Evolutionary conservation across 2,113 vertebrate species (phyloP), one percentile per base, ranked within the genome.

Genomic region (Phodopus roborovskii): DNA sequence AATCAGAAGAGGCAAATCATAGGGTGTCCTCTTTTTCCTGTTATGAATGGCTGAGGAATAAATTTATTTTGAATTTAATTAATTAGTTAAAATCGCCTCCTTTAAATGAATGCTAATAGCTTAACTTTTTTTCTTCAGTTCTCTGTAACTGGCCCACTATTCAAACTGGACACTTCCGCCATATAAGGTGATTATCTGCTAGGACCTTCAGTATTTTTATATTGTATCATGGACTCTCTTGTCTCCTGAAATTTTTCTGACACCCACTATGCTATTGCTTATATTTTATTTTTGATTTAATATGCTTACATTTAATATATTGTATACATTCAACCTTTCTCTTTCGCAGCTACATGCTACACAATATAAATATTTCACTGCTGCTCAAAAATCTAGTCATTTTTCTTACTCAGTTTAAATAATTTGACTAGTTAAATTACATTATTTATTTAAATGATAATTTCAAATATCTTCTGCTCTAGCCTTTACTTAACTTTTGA

Each of bases 401-500:
- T 85, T 66, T 84, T 77, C 58, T 30, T 4, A 73, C 68, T 87
- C 39, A 28, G 11, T 28, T 86, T 73, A 70, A 70, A 70, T 70
- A 71, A 71, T n/a, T 70, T 19, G 28, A 64, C 26, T 64, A 70
- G 36, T 70, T 36, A 19, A 70, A n/a, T 70, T 36, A 70, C 36
- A 70, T 70, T 17, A 70, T 70, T 70, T 70, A 70, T 92, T 33
- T 68, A 66, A 58, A 10, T 15, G 50, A 90, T n/a, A 42, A 74
- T 79, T 90, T 84, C 74, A 42, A 24, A 95, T 75, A 1, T 84
- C 50, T 71, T 79, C 77, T 89, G 8, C 70, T 62, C 66, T 86
- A 64, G 56, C 64, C 66, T 74, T 83, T 58, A 85, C 82, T 92
- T 81, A 92, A 50, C 36, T 95, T 96, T 93, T 75, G 83, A 83